These are phyloP conservation scores for Podargus strigoides DNA, from an alignment of 2,797 vertebrate species.

Conservation along the genomic window DNA sequence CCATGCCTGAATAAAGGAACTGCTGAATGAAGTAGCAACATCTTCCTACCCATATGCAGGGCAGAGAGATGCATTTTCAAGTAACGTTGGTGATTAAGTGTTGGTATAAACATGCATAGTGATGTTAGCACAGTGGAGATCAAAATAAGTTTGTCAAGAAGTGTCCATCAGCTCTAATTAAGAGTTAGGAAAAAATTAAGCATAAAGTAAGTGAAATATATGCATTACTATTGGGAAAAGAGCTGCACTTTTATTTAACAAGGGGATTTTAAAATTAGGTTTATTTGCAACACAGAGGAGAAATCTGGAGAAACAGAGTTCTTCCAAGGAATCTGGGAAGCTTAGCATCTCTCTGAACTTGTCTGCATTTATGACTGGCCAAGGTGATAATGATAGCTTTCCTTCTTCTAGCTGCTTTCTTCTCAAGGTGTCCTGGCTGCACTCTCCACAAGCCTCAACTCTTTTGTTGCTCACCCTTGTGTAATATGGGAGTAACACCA, in stretches of 20 bases:
- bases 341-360: not conserved
- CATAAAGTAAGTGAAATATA: not conserved
- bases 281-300: not conserved
- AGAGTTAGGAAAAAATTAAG: not conserved
- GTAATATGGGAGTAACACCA: not conserved
- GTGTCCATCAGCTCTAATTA: not conserved
- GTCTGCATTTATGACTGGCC: not conserved
- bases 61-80: not conserved
- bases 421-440: not conserved
- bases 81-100: not conserved
- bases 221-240: not conserved
- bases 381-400: not conserved
- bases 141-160: not conserved
- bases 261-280: not conserved
- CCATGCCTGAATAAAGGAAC: slow-evolving; percentile 24
- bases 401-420: not conserved
- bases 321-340: not conserved
- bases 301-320: not conserved
- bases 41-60: not conserved
- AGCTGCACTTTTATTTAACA: not conserved
- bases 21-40: not conserved
- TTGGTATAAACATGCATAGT: not conserved
- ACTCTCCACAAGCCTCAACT: not conserved
- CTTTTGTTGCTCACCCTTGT: not conserved
- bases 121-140: not conserved